Percentiles rank a stretch among this genome's conserved stretches.
Evolutionary conservation across 2,888 invertebrate species (phyloP).

Genomic region (Crioceris asparagi): DNA sequence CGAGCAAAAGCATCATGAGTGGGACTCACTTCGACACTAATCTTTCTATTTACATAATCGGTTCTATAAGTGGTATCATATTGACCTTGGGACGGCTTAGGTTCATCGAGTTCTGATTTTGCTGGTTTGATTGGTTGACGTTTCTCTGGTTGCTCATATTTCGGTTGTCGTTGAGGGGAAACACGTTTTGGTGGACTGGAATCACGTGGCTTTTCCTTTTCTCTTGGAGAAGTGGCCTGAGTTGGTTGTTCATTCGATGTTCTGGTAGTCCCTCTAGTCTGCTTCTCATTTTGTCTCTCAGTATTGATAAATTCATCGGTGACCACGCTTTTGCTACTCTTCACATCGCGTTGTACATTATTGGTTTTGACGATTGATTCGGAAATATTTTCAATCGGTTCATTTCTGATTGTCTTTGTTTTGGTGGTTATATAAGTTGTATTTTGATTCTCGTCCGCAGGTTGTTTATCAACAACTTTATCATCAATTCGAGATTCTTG

Average conservation of each 20-base stretch:
- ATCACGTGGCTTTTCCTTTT: slow-evolving; percentile 3
- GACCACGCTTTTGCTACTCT: slow-evolving; percentile 13
- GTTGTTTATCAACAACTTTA: slow-evolving; percentile 5
- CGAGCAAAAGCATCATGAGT: slow-evolving; percentile 69
- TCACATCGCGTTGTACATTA: neutral
- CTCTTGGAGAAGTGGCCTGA: neutral
- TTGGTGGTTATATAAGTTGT: slow-evolving; percentile 13
- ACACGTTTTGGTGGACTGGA: slow-evolving; percentile 4
- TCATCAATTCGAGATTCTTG: slow-evolving; percentile 1
- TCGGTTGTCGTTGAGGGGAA: slow-evolving; percentile 3
- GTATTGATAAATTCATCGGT: slow-evolving; percentile 23
- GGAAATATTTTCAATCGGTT: neutral
- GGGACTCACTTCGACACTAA: slow-evolving; percentile 56
- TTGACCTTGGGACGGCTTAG: slow-evolving; percentile 36
- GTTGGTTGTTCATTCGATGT: slow-evolving; percentile 6
- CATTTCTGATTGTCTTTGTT: slow-evolving; percentile 1
- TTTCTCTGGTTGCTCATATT: slow-evolving; percentile 21
- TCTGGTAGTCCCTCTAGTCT: slow-evolving; percentile 12
- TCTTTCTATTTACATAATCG: slow-evolving; percentile 45
- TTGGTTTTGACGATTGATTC: neutral
- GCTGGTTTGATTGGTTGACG: slow-evolving; percentile 28
- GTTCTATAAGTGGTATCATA: slow-evolving; percentile 45
- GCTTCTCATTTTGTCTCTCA: slow-evolving; percentile 22
- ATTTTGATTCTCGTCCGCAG: slow-evolving; percentile 5
- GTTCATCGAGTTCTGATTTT: slow-evolving; percentile 29